Conservation (phyloP, 2,797 vertebrate genomes). For the Epinephelus malabaricus region DNA sequence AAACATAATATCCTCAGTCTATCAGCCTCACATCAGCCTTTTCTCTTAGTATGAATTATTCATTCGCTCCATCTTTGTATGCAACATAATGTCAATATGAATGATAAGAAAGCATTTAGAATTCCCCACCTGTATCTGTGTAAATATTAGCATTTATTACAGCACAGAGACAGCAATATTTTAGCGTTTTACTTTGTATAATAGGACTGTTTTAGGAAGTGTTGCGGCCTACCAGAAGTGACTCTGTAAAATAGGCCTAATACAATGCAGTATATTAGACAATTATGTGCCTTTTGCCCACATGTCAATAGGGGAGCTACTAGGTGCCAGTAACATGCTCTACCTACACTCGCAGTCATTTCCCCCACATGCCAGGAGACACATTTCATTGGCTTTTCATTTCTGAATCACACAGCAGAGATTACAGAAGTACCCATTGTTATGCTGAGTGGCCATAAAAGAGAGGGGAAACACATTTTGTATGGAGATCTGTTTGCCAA, state of each 20-base stretch:
- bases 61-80: constrained; percentile 45
- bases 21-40: constrained; percentile 49
- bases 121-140: constrained; percentile 32
- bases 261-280: constrained; percentile 22
- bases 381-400: constrained; percentile 67
- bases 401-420: constrained; percentile 68
- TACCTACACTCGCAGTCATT: constrained; percentile 39
- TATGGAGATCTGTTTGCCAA: constrained; percentile 79
- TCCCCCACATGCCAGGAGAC: constrained; percentile 56
- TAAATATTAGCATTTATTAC: constrained; percentile 57
- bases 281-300: constrained; percentile 34
- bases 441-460: constrained; percentile 77
- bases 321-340: constrained; percentile 43
- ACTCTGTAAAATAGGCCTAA: constrained; percentile 5
- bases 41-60: constrained; percentile 68
- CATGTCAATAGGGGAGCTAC: constrained; percentile 33
- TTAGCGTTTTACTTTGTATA: constrained; percentile 30
- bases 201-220: constrained; percentile 22
- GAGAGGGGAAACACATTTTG: constrained; percentile 60
- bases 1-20: constrained; percentile 51
- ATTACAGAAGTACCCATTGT: constrained; percentile 71
- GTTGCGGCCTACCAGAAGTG: constrained; percentile 2
- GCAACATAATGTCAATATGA: constrained; percentile 54
- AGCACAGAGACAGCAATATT: constrained; percentile 16
- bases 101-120: constrained; percentile 44